Percentiles rank a stretch among this genome's conserved stretches.
Conservation (phyloP, 2,113 vertebrate genomes). For the Clupea harengus region DNA sequence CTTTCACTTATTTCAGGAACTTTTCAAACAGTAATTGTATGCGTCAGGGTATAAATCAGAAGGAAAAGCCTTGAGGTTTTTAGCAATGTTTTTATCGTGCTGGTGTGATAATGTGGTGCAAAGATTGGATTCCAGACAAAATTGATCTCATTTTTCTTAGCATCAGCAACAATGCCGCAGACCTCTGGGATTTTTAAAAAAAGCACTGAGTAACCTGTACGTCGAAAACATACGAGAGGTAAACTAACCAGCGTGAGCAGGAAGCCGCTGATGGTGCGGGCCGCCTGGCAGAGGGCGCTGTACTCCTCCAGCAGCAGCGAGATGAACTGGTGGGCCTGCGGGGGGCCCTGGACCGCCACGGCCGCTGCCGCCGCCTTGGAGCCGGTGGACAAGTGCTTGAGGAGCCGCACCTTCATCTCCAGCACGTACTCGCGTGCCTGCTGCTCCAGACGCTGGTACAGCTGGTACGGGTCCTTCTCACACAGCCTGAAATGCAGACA, state of each 20-base stretch:
- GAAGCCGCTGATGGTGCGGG: constrained; percentile 93
- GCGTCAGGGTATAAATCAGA: no score
- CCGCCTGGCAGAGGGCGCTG: constrained; percentile 90
- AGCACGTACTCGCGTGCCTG: constrained; percentile 94
- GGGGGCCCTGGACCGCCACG: constrained; percentile 77
- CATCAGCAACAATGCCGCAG: no score
- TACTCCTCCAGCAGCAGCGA: constrained; percentile 95
- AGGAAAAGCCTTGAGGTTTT: no score
- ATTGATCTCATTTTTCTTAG: no score
- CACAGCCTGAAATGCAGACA: constrained; percentile 76
- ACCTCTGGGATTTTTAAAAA: no score
- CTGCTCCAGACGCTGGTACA: constrained; percentile 93
- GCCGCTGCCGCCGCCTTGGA: constrained; percentile 71
- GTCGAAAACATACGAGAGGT: no score
- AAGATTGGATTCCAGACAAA: no score
- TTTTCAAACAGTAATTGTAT: no score
- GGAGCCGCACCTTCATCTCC: constrained; percentile 93
- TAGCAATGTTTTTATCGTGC: no score
- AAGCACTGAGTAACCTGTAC: no score
- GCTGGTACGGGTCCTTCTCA: constrained; percentile 94
- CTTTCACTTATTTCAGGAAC: no score
- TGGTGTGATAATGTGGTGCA: no score
- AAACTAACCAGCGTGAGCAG: constrained; percentile 91
- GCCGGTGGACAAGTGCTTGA: constrained; percentile 85
- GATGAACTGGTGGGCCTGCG: constrained; percentile 93